phyloP scores from a whole-genome alignment of 2,797 vertebrate species.

The Oreortyx pictus region DNA sequence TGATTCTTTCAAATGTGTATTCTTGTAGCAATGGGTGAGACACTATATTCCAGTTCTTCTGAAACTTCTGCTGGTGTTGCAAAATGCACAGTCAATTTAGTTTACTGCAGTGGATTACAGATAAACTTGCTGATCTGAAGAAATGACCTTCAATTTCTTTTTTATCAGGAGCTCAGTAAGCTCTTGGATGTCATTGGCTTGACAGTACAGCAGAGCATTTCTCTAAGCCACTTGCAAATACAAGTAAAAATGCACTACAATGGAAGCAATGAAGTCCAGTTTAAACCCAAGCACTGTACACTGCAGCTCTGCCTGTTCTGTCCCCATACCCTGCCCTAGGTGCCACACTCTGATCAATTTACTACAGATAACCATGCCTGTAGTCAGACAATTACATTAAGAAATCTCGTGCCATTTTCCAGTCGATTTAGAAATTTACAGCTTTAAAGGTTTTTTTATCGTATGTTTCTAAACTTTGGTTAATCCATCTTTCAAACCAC shows the following conservation, averaged over 20 bases:
- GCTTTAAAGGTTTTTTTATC: neutral
- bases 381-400: neutral
- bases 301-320: fast-evolving
- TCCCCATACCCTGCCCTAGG: neutral
- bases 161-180: conserved; percentile 37
- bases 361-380: neutral
- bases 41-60: neutral
- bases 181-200: conserved; percentile 8
- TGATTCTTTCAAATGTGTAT: neutral
- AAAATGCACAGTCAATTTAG: conserved; percentile 51
- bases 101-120: conserved; percentile 40
- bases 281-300: neutral
- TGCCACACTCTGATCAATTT: neutral
- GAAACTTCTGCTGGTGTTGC: conserved; percentile 31
- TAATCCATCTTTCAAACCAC: neutral
- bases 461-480: neutral
- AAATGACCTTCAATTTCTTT: conserved; percentile 56
- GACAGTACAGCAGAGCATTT: neutral
- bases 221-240: neutral
- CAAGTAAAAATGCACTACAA: conserved; percentile 6
- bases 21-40: neutral
- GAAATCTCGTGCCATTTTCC: neutral
- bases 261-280: neutral
- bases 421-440: neutral
- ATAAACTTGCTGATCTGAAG: conserved; percentile 54